Evolutionary conservation across 2,113 vertebrate genomes (phyloP), one percentile per base, ranked within the genome.

Genomic region (Alectura lathami): DNA sequence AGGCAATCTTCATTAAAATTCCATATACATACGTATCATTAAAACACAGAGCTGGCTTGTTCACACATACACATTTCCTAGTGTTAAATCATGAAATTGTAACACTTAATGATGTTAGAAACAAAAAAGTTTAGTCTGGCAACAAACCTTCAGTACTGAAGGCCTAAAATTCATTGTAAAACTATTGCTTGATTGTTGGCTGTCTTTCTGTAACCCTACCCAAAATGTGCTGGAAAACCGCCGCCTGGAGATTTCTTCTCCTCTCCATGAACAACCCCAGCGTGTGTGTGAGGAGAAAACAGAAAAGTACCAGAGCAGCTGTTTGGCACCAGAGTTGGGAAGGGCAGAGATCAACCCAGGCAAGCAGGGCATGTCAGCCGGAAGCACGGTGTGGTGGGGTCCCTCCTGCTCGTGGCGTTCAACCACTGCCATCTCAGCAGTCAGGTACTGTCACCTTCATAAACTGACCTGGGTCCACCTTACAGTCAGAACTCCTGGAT

Each of bases 1-100:
- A 91, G 83, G 86, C 51, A 93, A 79, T 87, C 83, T 69, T 94
- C 86, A 91, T 96, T 95, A 93, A 90, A 89, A 95, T 94, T 92
- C 77, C 53, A 64, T 66, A 81, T 91, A 48, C 69, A 22, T 64
- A 72, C 57, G 11, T 82, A 84, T 68, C 89, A 73, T 89, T 95
- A 87, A 89, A 94, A 76, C 48, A 56, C 27, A 87, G 62, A 72
- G 73, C 83, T 81, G 38, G 36, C 86, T 84, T 92, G 91, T 95
- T 60, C 80, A 56, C 67, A 82, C 16, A 30, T 34, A 94, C 56
- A 85, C 11, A 79, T 93, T 95, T 86, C 73, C 20, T 30, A 34
- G 23, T 40, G 15, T 82, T 86, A 84, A 92, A 84, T 92, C 14
- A 69, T 18, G 17, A 70, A 72, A 92, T 84, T 87, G 27, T 57